Evolutionary conservation across 2,113 vertebrate genomes (phyloP).

Genomic region (Lophura nycthemera): DNA sequence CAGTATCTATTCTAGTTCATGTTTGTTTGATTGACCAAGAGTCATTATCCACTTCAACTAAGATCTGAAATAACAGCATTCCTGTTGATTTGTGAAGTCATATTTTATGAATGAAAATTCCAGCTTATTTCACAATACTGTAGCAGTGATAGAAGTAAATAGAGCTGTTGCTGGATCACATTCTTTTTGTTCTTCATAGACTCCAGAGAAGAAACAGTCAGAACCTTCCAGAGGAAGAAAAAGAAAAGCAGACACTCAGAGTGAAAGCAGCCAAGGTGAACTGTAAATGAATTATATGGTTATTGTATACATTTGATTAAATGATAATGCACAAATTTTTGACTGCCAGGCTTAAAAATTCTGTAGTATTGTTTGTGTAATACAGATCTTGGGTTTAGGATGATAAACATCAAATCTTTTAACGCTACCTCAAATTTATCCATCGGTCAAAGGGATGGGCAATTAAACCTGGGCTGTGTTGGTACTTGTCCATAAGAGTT

Average conservation of each 20-base stretch:
- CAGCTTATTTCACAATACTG: background rate
- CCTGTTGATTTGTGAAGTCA: background rate
- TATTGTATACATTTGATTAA: background rate
- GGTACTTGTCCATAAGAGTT: background rate
- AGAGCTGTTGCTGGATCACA: background rate
- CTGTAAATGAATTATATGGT: background rate
- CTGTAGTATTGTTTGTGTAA: background rate
- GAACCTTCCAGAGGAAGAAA: constrained; percentile 96
- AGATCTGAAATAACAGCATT: background rate
- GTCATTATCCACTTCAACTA: background rate
- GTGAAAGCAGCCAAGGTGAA: constrained; percentile 98
- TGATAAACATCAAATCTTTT: background rate
- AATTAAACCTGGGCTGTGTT: background rate
- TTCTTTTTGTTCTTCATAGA: constrained; percentile 80
- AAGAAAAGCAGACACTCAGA: constrained; percentile 96
- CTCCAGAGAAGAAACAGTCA: constrained; percentile 96
- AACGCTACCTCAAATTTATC: background rate
- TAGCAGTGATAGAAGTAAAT: background rate
- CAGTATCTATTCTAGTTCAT: background rate
- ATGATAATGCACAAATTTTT: background rate
- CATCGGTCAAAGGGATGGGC: background rate
- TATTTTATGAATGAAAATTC: constrained; percentile 36
- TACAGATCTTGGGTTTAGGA: background rate
- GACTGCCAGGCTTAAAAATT: background rate
- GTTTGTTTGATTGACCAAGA: background rate